Base-by-base conservation (phyloP, 2,797 vertebrate genomes). In the Thalassophryne amazonica region DNA sequence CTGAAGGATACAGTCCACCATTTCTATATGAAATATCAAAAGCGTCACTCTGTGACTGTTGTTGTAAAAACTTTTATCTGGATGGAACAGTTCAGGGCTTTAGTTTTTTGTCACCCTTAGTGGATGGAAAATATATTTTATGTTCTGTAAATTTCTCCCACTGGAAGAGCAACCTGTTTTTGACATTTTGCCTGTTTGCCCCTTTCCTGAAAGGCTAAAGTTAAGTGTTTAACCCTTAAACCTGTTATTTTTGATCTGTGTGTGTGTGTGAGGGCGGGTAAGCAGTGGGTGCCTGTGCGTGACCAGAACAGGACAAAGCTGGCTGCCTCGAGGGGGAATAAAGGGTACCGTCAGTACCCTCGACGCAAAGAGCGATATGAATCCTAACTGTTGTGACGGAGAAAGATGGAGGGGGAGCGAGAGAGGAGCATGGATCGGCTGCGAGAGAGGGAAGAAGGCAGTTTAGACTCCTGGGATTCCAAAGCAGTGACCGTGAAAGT, bases 401-500 rank as follows among this genome's bases (percentile, higher is more conserved):
- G 74, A 87, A 89, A 88, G 87, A 86, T 88, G 85, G 88, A 73
- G 58, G 60, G 52, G 39, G 50, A 62, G 73, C 68, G 73, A 62
- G 73, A 68, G 73, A 40, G 73, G 42, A 64, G 63, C 68, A 40
- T 65, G 61, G 75, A 78, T 75, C 43, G 64, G 49, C 79, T 69
- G 56, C 7, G 34, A 73, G 78, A 67, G 72, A 54, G 64, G 48
- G 72, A 78, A 78, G 76, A 77, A 81, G 83, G 68, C 83, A 78
- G 81, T 83, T 85, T 78, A 78, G 86, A 75, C 88, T 87, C 88
- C 74, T 79, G 88, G 88, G 90, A 91, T 86, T 87, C 88, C 82
- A 88, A 85, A 82, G 87, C 90, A 91, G 88, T 91, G 91, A 91
- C 89, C 89, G 88, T 91, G 91, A 91, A 91, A 89, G 88, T 90